Evolutionary conservation across 23 tunicate genomes (phyloP), one percentile per base, ranked within the genome.

Genomic region (Trididemnum clinides): DNA sequence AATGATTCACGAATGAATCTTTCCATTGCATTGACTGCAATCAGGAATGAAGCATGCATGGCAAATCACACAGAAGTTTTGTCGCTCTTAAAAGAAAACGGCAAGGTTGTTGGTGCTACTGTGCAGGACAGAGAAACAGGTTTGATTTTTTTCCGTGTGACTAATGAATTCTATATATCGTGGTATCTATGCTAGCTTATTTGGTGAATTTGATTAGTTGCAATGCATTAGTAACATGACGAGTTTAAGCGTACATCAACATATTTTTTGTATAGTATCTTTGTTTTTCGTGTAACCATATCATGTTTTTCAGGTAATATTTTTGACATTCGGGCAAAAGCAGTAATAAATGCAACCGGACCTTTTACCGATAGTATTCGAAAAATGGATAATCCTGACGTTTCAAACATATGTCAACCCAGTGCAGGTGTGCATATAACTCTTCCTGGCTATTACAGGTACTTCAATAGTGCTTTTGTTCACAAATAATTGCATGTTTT

Each of bases 371-470:
- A 93, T 78, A 50, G 74, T 18, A 88, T 93, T 27, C 39, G 98
- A 44, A 80, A 66, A 37, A 88, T 93, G 92, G 92, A 88, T 50
- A 57, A 93, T 50, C 75, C 49, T 27, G 73, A 88, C 33, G 69
- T 51, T 30, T 33, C 81, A 22, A 84, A 93, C 19, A 93, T 93
- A 7, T 93, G 98, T 30, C 98, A 93, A 51, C 98, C 98, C 18
- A 93, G 98, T 76, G 98, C 98, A 27, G 98, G 98, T 0, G 98
- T 93, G 21, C 98, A 93, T 74, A 74, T 93, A 34, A 88, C 85
- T 12, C 83, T 93, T 39, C 98, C 98, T 1, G 98, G 82, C 38
- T 93, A 93, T 57, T 93, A 93, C 90, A 93, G 98, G 98, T 88
- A 69, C 54, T 44, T 44, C 54, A 15, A 15, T 44, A 44, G 54